Evolutionary conservation across 2,797 vertebrate genomes (phyloP), one percentile per base, ranked within the genome.

Genomic region (Macrochelys suwanniensis): DNA sequence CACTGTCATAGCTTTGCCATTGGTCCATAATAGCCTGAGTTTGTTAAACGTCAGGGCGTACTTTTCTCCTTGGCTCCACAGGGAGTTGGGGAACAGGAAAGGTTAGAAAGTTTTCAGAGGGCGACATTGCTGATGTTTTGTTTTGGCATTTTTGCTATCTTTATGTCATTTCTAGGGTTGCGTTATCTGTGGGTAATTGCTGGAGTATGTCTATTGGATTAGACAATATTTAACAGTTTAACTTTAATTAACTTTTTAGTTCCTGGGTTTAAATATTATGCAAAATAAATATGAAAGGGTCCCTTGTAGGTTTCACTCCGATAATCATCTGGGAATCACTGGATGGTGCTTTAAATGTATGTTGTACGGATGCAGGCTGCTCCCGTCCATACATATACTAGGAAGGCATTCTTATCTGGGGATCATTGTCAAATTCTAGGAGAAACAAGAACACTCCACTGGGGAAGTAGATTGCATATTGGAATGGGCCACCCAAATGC

Each of bases 191-290:
- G 42, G 71, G 37, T 76, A 94, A 90, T 95, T 94, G 59, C 33
- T 85, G 56, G 65, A 84, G 78, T 1, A 74, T 94, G 54, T 54
- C 76, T 91, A 61, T 95, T 86, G 92, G 87, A 92, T 95, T 53
- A 94, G 77, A 82, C 84, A 95, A 11, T 71, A 80, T 95, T 97
- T 92, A 96, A 80, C 91, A 77, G 17, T 71, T 94, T 83, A 71
- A 57, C 91, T n/a, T 47, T 28, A 4, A 80, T 53, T 57, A 92
- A 85, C 3, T 12, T 57, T 26, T 53, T 71, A 13, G 5, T 42
- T 54, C 16, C 85, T 49, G 85, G 23, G 21, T 79, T 61, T 21
- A 79, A 79, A 59, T 57, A 42, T 16, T 21, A 42, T 42, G 56
- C 85, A 61, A 87, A 87, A 56, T 11, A 57, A 54, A 87, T 6